phyloP scores from a whole-genome alignment of 2,888 invertebrate species.

The Patella pellucida region DNA sequence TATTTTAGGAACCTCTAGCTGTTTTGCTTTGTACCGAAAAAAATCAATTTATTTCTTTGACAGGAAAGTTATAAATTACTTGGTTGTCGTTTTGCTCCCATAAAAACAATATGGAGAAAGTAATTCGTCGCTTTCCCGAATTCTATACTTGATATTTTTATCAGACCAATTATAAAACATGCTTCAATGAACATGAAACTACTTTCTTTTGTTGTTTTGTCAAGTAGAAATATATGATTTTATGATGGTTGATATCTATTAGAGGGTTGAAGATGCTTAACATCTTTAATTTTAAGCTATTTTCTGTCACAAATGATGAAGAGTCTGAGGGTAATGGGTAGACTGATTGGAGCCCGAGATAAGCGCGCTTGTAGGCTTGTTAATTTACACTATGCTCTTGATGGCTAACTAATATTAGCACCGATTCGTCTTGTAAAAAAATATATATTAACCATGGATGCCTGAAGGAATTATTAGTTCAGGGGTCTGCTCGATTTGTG shows the following conservation, averaged over 20 bases:
- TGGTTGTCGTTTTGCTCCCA: too few relatives aligned
- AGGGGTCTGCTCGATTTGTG: constrained; percentile 8
- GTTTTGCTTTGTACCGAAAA: too few relatives aligned
- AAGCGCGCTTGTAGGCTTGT: constrained; percentile 21
- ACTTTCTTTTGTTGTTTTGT: constrained; percentile 9
- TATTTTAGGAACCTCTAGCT: too few relatives aligned
- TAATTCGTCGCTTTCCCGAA: too few relatives aligned
- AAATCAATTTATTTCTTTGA: too few relatives aligned
- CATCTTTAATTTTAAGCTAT: constrained; percentile 9
- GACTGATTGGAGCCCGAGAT: constrained; percentile 33
- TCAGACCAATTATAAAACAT: neutral
- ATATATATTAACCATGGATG: constrained; percentile 12
- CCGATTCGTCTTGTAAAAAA: constrained; percentile 23
- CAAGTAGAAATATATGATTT: constrained; percentile 10
- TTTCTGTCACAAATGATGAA: constrained; percentile 33
- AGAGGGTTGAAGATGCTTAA: constrained; percentile 6
- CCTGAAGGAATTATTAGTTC: constrained; percentile 10
- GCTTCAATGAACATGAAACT: constrained; percentile 6
- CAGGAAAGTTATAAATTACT: too few relatives aligned
- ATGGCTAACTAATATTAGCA: constrained; percentile 18
- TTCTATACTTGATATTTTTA: neutral
- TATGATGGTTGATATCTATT: constrained; percentile 11
- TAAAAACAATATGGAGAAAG: too few relatives aligned
- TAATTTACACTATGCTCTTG: constrained; percentile 24
- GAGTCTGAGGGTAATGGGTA: constrained; percentile 13